Evolutionary conservation across 2,888 invertebrate species (phyloP).

Genomic region (Drosophila neotestacea): DNA sequence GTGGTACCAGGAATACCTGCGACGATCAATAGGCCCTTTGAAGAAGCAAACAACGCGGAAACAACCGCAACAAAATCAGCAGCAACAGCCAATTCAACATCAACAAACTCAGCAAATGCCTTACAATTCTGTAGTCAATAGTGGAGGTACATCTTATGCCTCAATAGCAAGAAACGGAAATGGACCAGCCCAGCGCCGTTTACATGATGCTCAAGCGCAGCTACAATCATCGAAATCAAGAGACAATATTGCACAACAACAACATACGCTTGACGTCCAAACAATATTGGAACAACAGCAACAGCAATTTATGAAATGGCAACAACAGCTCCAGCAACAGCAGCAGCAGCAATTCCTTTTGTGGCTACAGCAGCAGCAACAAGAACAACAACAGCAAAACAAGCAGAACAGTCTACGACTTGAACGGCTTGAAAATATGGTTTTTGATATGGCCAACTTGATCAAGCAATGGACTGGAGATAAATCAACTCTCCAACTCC

Average conservation of each 20-base stretch:
- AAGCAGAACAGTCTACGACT: not conserved
- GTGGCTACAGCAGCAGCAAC: constrained; percentile 1
- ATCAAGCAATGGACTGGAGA: constrained; percentile 7
- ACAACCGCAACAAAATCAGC: not conserved
- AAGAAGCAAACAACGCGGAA: not conserved
- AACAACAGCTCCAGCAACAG: constrained; percentile 7
- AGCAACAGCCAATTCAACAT: not conserved
- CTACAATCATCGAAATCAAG: not conserved
- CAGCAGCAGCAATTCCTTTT: not conserved
- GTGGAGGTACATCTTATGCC: not conserved
- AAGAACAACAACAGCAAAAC: not conserved
- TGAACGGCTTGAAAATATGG: constrained; percentile 18
- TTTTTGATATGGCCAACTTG: constrained; percentile 9
- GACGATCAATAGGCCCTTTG: constrained; percentile 7
- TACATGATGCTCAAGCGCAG: not conserved
- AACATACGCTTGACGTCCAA: not conserved
- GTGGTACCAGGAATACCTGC: constrained; percentile 12
- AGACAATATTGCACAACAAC: not conserved
- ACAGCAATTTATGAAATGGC: constrained; percentile 1
- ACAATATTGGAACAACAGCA: not conserved
- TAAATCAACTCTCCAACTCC: not conserved
- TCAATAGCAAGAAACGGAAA: not conserved
- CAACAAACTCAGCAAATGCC: not conserved
- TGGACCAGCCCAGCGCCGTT: constrained; percentile 2
- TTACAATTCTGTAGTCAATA: too few relatives aligned